phyloP scores from a whole-genome alignment of 2,888 invertebrate genomes.

The Rhagophthalmus giganteus region DNA sequence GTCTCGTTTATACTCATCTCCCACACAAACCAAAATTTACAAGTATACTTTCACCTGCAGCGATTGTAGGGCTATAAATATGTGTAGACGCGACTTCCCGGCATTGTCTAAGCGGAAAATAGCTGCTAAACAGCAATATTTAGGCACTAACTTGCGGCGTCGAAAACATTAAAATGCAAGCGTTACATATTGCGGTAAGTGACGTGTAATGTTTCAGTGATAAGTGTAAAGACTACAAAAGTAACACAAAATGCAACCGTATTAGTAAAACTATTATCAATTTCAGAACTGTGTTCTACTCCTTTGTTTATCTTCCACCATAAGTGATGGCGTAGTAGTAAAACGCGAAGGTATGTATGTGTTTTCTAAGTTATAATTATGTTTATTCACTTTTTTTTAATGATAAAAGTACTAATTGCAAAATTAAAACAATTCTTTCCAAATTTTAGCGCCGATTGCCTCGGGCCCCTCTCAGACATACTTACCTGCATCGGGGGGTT shows the following conservation, averaged over 20 bases:
- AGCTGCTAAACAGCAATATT: constrained; percentile 24
- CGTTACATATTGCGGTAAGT: constrained; percentile 23
- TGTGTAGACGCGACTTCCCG: constrained; percentile 33
- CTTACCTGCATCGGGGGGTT: constrained; percentile 15
- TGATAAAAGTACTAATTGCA: constrained; percentile 3
- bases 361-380: too few relatives aligned
- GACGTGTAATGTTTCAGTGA: constrained; percentile 5
- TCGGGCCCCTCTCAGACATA: constrained; percentile 18
- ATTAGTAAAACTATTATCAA: not conserved
- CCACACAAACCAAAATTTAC: constrained; percentile 36
- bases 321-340: constrained; percentile 40
- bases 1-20: constrained; percentile 31
- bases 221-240: not conserved
- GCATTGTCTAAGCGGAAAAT: constrained; percentile 36
- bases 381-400: constrained; percentile 1
- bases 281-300: constrained; percentile 44
- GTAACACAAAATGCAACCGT: too few relatives aligned
- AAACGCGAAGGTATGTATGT: constrained; percentile 48
- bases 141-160: not conserved
- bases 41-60: constrained; percentile 36
- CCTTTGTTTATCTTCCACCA: constrained; percentile 36
- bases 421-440: too few relatives aligned
- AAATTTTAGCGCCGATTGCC: too few relatives aligned
- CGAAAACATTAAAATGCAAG: constrained; percentile 11
- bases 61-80: constrained; percentile 36